These are phyloP conservation scores for Abramis brama DNA, from an alignment of 2,113 vertebrate species.

Conservation along the genomic window DNA sequence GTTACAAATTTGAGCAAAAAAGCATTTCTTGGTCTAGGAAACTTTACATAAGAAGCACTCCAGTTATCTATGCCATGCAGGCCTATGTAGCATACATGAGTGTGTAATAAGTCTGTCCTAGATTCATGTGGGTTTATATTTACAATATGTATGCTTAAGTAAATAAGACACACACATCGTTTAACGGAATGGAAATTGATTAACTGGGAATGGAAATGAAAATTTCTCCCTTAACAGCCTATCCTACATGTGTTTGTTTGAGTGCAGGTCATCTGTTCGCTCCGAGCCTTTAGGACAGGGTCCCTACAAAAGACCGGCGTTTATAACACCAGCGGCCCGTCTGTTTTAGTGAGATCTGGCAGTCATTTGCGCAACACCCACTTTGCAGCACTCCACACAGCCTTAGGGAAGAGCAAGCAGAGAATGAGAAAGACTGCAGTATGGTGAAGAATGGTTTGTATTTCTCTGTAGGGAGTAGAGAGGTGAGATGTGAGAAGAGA, in stretches of 20 bases:
- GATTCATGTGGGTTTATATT: background rate
- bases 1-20: background rate
- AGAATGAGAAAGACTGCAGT: constrained; percentile 14
- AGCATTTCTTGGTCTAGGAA: background rate
- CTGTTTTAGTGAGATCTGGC: constrained; percentile 54
- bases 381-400: constrained; percentile 48
- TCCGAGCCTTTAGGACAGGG: constrained; percentile 12
- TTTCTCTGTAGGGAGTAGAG: constrained; percentile 40
- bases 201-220: background rate
- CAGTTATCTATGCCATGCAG: background rate
- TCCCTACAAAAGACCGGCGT: constrained; percentile 11
- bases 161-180: background rate
- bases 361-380: constrained; percentile 53
- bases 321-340: constrained; percentile 44
- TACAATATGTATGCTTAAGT: constrained; percentile 12
- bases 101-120: background rate
- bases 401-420: constrained; percentile 34
- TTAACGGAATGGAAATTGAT: background rate
- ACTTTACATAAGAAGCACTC: background rate
- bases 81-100: background rate
- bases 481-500: constrained; percentile 41
- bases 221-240: background rate
- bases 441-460: constrained; percentile 41
- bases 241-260: background rate
- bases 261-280: constrained; percentile 34